Evolutionary conservation across 2,888 invertebrate species (phyloP).

Genomic region (Oxycera nigricornis): DNA sequence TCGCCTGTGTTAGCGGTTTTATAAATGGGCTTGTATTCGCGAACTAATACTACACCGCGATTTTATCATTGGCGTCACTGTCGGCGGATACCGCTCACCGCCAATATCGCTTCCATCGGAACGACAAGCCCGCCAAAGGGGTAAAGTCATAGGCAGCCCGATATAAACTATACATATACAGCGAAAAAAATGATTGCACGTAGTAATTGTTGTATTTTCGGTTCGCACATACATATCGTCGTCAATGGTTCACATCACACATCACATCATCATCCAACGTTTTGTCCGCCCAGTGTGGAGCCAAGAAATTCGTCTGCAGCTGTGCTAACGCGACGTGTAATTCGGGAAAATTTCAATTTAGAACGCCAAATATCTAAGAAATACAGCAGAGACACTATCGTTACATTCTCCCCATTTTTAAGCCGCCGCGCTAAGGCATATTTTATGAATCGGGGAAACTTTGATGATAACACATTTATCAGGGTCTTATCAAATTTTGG

Average conservation of each 20-base stretch:
- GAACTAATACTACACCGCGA: not conserved
- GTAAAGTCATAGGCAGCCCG: not conserved
- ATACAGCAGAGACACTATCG: not conserved
- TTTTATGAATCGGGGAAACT: not conserved
- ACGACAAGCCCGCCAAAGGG: not conserved
- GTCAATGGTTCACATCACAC: not conserved
- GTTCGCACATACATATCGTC: not conserved
- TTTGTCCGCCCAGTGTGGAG: not conserved
- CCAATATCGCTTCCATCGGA: not conserved
- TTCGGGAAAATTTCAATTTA: not conserved
- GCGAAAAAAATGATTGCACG: slow-evolving; percentile 1
- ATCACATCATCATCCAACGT: not conserved
- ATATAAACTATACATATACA: slow-evolving; percentile 14
- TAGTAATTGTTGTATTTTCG: slow-evolving; percentile 14
- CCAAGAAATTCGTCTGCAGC: slow-evolving; percentile 12
- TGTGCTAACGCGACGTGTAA: not conserved
- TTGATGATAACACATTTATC: not conserved
- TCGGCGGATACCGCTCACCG: not conserved
- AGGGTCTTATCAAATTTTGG: not conserved
- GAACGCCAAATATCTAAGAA: too few relatives aligned
- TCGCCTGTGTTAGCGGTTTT: slow-evolving; percentile 16
- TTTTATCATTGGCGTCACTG: slow-evolving; percentile 1
- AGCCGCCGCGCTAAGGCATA: not conserved
- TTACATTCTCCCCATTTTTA: not conserved
- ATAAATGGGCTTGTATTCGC: slow-evolving; percentile 25